Conservation (phyloP, 2,797 vertebrate species). For the Acanthiza pusilla region DNA sequence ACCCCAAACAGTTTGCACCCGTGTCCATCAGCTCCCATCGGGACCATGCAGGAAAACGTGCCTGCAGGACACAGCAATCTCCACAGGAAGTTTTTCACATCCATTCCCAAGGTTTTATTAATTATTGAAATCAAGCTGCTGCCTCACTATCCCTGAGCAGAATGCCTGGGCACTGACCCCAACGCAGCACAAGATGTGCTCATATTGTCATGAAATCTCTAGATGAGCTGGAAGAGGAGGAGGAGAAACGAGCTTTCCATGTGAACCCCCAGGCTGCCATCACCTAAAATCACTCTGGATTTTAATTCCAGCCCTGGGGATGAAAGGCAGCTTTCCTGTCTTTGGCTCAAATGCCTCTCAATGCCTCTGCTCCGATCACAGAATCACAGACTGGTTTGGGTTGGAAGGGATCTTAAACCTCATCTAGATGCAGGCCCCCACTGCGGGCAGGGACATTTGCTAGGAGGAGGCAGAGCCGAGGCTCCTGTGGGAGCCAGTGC, state of each 20-base stretch:
- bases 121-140: not conserved
- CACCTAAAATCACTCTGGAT: not conserved
- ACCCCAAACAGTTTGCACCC: not conserved
- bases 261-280: not conserved
- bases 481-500: not conserved
- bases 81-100: not conserved
- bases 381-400: not conserved
- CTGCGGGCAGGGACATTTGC: not conserved
- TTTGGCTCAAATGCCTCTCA: not conserved
- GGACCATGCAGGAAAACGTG: rapidly evolving
- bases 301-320: not conserved
- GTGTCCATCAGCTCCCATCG: rapidly evolving
- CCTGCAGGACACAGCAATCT: not conserved
- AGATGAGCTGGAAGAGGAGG: not conserved
- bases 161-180: rapidly evolving
- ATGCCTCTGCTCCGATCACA: not conserved
- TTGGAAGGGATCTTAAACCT: not conserved
- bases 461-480: not conserved
- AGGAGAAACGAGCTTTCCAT: rapidly evolving
- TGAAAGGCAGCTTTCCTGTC: not conserved
- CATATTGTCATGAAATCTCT: not conserved
- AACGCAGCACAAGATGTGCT: not conserved
- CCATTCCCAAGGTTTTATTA: not conserved
- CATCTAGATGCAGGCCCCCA: not conserved
- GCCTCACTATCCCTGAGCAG: not conserved